These are phyloP conservation scores for Drosophila meridionalis DNA, from an alignment of 2,888 invertebrate species.

Conservation along the genomic window DNA sequence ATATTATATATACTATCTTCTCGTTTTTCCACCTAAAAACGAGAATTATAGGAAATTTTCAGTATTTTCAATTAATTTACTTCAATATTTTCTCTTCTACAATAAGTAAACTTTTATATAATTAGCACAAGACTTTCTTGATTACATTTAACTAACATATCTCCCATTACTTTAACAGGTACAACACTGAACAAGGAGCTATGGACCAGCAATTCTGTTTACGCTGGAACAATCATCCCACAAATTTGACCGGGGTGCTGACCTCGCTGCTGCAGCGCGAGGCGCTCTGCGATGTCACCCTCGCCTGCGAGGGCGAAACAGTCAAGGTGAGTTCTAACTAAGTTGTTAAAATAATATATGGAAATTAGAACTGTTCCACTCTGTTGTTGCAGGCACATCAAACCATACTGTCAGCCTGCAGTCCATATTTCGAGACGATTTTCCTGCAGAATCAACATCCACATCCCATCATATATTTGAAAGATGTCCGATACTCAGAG, in stretches of 20 bases:
- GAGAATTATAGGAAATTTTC: not conserved
- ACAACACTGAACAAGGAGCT: slow-evolving; percentile 87
- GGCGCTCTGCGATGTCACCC: slow-evolving; percentile 96
- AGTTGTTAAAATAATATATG: not conserved
- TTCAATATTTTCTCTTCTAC: not conserved
- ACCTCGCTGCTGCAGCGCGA: slow-evolving; percentile 94
- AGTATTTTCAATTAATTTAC: no score
- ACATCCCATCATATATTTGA: slow-evolving; percentile 96
- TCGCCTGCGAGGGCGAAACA: slow-evolving; percentile 95
- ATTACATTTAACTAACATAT: not conserved
- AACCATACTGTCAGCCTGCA: slow-evolving; percentile 96
- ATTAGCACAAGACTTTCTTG: not conserved
- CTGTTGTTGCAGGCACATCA: slow-evolving; percentile 91
- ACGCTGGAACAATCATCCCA: slow-evolving; percentile 97
- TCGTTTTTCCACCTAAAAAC: not conserved
- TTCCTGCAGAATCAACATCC: slow-evolving; percentile 95
- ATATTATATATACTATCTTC: no score
- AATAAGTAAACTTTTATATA: not conserved
- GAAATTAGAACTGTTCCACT: not conserved
- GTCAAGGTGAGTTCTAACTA: slow-evolving; percentile 88
- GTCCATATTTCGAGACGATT: slow-evolving; percentile 96
- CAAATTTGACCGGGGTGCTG: slow-evolving; percentile 95
- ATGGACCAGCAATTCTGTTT: slow-evolving; percentile 93
- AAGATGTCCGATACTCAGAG: slow-evolving; percentile 95
- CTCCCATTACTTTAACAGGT: slow-evolving; percentile 66